These are phyloP conservation scores for Agelastica alni DNA, from an alignment of 2,888 invertebrate species.

Conservation along the genomic window DNA sequence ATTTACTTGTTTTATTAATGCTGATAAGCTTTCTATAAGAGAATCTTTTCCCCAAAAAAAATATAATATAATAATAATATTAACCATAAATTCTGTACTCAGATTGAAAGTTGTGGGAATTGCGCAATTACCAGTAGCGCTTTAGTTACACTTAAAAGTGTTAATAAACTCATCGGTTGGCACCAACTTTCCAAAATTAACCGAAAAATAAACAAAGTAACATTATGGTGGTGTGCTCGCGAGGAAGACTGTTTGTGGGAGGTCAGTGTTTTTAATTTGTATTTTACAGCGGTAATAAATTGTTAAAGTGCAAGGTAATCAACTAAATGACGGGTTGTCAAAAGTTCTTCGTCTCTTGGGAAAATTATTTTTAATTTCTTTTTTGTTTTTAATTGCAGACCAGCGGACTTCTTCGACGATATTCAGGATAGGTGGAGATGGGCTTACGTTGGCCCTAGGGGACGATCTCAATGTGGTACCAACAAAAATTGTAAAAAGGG, in stretches of 20 bases:
- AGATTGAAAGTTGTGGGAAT: too few relatives aligned
- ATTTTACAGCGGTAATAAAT: conserved; percentile 14
- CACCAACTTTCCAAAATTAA: background rate
- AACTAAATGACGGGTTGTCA: conserved; percentile 17
- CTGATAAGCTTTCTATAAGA: too few relatives aligned
- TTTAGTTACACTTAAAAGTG: too few relatives aligned
- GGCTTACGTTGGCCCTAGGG: conserved; percentile 13
- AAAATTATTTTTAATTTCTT: conserved; percentile 14
- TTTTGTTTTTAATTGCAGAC: conserved; percentile 13
- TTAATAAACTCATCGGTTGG: background rate
- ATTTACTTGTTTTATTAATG: too few relatives aligned
- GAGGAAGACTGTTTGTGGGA: conserved; percentile 10
- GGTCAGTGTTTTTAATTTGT: conserved; percentile 17
- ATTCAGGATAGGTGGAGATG: conserved; percentile 1
- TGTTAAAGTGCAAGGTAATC: conserved; percentile 15
- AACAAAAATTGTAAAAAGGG: too few relatives aligned
- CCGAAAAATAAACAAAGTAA: background rate
- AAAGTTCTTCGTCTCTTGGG: conserved; percentile 14
- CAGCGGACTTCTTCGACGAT: background rate
- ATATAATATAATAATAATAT: too few relatives aligned
- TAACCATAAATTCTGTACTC: too few relatives aligned
- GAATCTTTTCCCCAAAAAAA: too few relatives aligned
- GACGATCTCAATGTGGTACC: background rate
- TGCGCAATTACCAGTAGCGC: too few relatives aligned
- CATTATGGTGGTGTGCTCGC: background rate